A percentile compares a stretch with the other conserved stretches of the same genome.
Evolutionary conservation across 1,140 invertebrate genomes (phyloP).

Genomic region (silkworm (Bombyx mori)): ASM3026992v2 NC_085124.1:8170001-8170500

Average conservation of each 20-base stretch:
- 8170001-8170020: too few species aligned
- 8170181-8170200: slow-evolving; percentile 24
- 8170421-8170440: too few species aligned
- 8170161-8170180: slow-evolving; percentile 36
- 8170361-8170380: too few species aligned
- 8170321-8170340: too few species aligned
- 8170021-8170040: background rate
- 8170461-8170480: too few species aligned
- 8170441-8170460: too few species aligned
- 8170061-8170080: slow-evolving; percentile 24
- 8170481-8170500: too few species aligned
- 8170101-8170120: slow-evolving; percentile 26
- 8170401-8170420: too few species aligned
- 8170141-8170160: slow-evolving; percentile 34
- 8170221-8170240: slow-evolving; percentile 10
- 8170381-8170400: too few species aligned
- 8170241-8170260: slow-evolving; percentile 19
- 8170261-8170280: slow-evolving; percentile 15
- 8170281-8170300: too few species aligned
- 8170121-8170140: slow-evolving; percentile 19
- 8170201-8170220: slow-evolving; percentile 24
- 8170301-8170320: too few species aligned
- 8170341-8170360: too few species aligned
- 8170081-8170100: slow-evolving; percentile 40
- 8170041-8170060: slow-evolving; percentile 19